phyloP scores from a whole-genome alignment of 2,797 vertebrate species.

The Lophotriccus pileatus region DNA sequence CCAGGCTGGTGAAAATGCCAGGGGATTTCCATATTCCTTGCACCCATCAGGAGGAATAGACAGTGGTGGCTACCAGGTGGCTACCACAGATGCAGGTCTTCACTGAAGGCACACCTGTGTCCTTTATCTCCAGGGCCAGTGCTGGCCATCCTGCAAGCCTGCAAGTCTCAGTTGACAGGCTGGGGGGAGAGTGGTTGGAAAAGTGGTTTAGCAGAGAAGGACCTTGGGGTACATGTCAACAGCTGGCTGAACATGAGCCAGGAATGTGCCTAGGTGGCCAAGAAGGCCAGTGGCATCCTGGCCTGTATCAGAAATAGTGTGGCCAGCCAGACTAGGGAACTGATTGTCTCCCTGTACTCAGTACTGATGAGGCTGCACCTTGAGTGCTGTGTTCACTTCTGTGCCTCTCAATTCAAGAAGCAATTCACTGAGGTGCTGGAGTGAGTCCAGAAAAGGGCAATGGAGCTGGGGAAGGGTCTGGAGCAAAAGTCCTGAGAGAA shows the following conservation, averaged over 20 bases:
- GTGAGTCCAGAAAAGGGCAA: rapidly evolving
- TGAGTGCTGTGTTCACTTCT: rapidly evolving
- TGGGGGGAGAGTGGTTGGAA: no score
- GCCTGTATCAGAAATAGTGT: background rate
- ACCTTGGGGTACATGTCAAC: background rate
- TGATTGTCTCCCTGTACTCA: rapidly evolving
- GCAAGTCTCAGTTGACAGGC: background rate
- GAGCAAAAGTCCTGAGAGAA: background rate
- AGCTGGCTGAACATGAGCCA: background rate
- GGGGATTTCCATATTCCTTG: no score
- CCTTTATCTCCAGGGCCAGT: background rate
- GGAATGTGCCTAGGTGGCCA: background rate
- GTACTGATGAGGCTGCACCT: background rate
- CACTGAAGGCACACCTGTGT: background rate
- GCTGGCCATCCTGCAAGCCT: background rate
- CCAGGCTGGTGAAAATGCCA: background rate
- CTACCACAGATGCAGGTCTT: background rate
- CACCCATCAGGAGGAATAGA: background rate
- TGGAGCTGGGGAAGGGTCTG: background rate
- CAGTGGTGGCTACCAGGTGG: background rate
- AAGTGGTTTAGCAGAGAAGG: background rate
- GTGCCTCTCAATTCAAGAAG: background rate
- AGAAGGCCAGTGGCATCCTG: background rate
- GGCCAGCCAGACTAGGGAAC: background rate
- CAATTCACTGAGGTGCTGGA: background rate